Evolutionary conservation across 1,140 invertebrate genomes (phyloP).

Genomic region (Trinorchestia longiramus): DNA sequence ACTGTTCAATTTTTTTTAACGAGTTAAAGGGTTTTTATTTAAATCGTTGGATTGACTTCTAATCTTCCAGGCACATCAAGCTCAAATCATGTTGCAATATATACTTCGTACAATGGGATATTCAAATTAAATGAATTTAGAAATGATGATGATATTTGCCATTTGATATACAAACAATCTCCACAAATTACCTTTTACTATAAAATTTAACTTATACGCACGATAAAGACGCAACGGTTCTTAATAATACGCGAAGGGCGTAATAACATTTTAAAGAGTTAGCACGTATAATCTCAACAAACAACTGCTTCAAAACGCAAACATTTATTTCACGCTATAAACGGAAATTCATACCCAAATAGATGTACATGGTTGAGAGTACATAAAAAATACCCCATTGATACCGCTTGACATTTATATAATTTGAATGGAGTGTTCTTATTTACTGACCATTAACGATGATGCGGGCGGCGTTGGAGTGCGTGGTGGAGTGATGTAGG

Average conservation of each 20-base stretch:
- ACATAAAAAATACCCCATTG: background rate
- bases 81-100: too few relatives aligned
- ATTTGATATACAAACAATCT: too few relatives aligned
- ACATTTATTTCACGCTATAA: background rate
- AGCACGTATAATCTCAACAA: background rate
- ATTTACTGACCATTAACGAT: slow-evolving; percentile 63
- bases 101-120: too few relatives aligned
- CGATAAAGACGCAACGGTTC: background rate
- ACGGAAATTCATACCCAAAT: background rate
- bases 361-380: background rate
- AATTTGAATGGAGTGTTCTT: background rate
- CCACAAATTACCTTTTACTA: too few relatives aligned
- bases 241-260: background rate
- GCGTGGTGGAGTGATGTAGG: slow-evolving; percentile 61
- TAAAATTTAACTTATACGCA: too few relatives aligned
- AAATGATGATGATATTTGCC: too few relatives aligned
- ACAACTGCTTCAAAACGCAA: background rate
- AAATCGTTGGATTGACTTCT: too few relatives aligned
- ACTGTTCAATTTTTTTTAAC: too few relatives aligned
- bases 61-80: too few relatives aligned
- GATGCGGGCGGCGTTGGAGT: slow-evolving; percentile 63
- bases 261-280: background rate
- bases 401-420: background rate
- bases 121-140: too few relatives aligned
- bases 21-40: too few relatives aligned